Evolutionary conservation across 2,888 invertebrate species (phyloP), one percentile per base, ranked within the genome.

Genomic region (Xestia sexstrigata): DNA sequence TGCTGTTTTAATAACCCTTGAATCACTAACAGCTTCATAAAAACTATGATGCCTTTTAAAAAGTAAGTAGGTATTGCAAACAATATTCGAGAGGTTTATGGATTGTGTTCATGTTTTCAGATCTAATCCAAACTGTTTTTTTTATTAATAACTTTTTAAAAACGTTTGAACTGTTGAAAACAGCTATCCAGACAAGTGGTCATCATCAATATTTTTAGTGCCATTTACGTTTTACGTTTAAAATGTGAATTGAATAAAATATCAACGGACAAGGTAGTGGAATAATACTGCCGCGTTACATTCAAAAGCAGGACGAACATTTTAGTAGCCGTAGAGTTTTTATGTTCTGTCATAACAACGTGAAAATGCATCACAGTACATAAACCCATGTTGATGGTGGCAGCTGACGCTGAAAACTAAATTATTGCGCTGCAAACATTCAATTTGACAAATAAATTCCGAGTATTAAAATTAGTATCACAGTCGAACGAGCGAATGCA

Each of bases 391-490:
- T 82, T 82, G 65, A 82, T 73, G 35, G 73, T 75, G 70, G 49
- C 77, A 85, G 55, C 68, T 74, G 74, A 74, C 68, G 74, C 42
- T 70, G 68, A 70, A 83, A 83, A 71, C 63, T 52, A 82, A 83
- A 72, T 85, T 82, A 83, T 82, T 66, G 26, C 69, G n/a, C 86
- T 74, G 62, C 69, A 66, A 78, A 74, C 74, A 75, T 82, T 78
- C 72, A 78, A 82, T 83, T 82, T 82, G 60, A 45, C 60, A 74
- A 78, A 82, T 85, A 73, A 82, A 82, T 82, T 75, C 60, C 52
- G 70, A 70, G 39, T 86, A 73, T 66, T 72, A 63, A 72, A 73
- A 74, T 67, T 78, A 82, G 86, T 78, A 65, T 76, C 47, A 45
- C 62, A 70, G 77, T 73, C 35, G 52, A 69, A 62, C 67, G 65